Conservation (phyloP, 2,888 invertebrate genomes). For the Frankliniella fusca region DNA sequence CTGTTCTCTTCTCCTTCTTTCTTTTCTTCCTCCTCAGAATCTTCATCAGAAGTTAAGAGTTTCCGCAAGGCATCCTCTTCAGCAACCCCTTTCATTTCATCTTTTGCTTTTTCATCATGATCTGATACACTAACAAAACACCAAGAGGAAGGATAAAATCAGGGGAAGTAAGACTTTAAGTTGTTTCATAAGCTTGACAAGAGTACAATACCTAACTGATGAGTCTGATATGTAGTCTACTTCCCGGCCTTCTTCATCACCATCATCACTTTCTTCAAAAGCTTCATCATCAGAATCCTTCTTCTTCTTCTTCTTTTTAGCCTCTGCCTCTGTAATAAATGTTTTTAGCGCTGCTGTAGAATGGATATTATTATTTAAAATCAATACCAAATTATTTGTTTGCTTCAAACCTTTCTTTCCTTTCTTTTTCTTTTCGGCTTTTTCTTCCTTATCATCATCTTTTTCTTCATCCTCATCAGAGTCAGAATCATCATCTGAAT, state of each 20-base stretch:
- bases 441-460: constrained; percentile 59
- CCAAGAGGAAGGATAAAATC: background rate
- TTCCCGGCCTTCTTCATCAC: constrained; percentile 92
- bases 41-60: constrained; percentile 81
- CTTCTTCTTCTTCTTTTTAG: constrained; percentile 68
- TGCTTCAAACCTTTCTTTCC: constrained; percentile 49
- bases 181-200: too few species aligned
- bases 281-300: constrained; percentile 83
- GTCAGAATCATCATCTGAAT: constrained; percentile 65
- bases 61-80: constrained; percentile 86
- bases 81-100: constrained; percentile 82
- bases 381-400: background rate
- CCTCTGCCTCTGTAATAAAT: constrained; percentile 38
- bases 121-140: constrained; percentile 58
- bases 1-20: constrained; percentile 62
- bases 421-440: constrained; percentile 61
- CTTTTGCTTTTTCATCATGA: constrained; percentile 70
- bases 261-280: constrained; percentile 94
- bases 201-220: constrained; percentile 59
- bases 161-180: too few species aligned
- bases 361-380: background rate
- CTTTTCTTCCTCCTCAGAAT: constrained; percentile 76
- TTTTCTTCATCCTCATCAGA: constrained; percentile 66
- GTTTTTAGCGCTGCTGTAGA: background rate
- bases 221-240: constrained; percentile 91